phyloP scores from a whole-genome alignment of 2,113 vertebrate genomes.

The Gallinago media region DNA sequence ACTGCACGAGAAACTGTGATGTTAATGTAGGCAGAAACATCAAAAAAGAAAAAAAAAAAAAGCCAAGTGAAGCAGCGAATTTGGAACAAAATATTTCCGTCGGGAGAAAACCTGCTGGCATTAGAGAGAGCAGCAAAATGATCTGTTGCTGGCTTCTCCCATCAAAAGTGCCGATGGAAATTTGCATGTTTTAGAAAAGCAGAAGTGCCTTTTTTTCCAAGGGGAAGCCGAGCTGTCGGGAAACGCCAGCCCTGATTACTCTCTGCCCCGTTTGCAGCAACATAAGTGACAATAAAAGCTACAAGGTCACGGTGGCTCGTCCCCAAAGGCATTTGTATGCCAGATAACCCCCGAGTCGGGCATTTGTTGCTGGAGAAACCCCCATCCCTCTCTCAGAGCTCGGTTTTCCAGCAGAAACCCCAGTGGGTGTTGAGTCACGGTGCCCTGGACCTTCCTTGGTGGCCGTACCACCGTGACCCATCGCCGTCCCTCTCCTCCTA shows the following conservation, averaged over 20 bases:
- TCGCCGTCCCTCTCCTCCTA: not conserved
- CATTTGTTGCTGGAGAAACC: not conserved
- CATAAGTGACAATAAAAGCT: not conserved
- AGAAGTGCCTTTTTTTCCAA: not conserved
- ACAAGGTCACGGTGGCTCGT: not conserved
- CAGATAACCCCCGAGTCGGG: accelerated
- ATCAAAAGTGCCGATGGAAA: not conserved
- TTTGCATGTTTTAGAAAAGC: not conserved
- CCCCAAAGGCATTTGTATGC: not conserved
- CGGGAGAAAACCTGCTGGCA: not conserved
- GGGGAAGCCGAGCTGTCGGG: not conserved
- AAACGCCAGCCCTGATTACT: not conserved
- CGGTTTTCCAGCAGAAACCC: not conserved
- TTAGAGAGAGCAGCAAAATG: not conserved
- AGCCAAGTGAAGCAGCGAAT: not conserved
- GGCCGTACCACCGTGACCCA: accelerated
- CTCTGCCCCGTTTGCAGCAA: not conserved
- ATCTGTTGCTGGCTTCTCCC: not conserved
- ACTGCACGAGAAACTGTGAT: not conserved
- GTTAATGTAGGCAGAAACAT: not conserved
- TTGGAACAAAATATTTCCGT: not conserved
- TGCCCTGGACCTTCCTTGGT: not conserved
- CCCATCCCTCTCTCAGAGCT: not conserved
- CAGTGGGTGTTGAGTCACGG: accelerated
- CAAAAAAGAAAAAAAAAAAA: not conserved